These are phyloP conservation scores for Radopholus similis DNA, from an alignment of 1,140 invertebrate species.

Conservation along the genomic window DNA sequence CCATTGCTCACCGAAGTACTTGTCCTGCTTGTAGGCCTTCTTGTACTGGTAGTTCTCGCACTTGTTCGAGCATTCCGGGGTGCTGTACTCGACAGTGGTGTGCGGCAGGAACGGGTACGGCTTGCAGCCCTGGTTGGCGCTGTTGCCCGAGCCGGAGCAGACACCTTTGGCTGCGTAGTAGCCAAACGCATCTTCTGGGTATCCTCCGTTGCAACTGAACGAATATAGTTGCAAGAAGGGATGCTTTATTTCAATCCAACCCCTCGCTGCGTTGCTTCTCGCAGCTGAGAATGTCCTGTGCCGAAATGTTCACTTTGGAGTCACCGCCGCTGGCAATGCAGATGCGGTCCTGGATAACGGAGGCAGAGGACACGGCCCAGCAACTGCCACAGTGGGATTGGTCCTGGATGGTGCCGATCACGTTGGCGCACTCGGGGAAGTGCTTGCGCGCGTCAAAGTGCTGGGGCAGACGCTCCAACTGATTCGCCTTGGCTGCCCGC, in stretches of 20 bases:
- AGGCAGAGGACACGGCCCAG: conserved; percentile 15
- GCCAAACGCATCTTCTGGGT: neutral
- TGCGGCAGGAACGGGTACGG: conserved; percentile 76
- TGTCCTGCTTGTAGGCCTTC: conserved; percentile 71
- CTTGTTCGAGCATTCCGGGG: conserved; percentile 66
- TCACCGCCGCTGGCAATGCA: neutral
- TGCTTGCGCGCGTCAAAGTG: neutral
- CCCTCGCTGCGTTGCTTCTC: neutral
- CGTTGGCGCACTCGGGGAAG: neutral
- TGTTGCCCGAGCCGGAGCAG: conserved; percentile 76
- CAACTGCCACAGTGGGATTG: conserved; percentile 9
- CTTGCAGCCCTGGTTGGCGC: conserved; percentile 73
- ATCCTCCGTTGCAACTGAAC: conserved; percentile 7
- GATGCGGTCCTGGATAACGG: conserved; percentile 11
- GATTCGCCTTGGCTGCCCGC: too few relatives aligned
- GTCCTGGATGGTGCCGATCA: neutral
- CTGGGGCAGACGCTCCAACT: too few relatives aligned
- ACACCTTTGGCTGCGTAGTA: conserved; percentile 64
- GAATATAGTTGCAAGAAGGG: neutral
- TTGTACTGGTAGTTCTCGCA: conserved; percentile 71
- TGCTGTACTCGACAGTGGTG: conserved; percentile 62
- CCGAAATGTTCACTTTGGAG: neutral
- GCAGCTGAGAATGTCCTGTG: conserved; percentile 1
- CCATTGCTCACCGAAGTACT: conserved; percentile 68
- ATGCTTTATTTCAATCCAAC: neutral